A percentile compares a stretch with the other conserved stretches of the same genome.
These are phyloP conservation scores for Brachypodius melanocephalos DNA, from an alignment of 2,113 vertebrate species.

Conservation along the genomic window DNA sequence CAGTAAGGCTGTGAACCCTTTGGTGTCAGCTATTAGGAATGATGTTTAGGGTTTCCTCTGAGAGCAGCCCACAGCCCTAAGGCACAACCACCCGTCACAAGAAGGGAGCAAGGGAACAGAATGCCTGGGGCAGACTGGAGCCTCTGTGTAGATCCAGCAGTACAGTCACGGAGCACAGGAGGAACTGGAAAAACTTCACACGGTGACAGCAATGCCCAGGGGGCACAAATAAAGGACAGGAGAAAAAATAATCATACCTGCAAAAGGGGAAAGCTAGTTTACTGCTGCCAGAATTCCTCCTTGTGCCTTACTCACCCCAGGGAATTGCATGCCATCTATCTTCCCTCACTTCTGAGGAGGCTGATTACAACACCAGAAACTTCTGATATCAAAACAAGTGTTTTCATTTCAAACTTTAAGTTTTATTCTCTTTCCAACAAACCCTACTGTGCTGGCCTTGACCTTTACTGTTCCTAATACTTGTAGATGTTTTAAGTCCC, in stretches of 20 bases:
- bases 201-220: background rate
- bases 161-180: accelerated
- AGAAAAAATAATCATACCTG: background rate
- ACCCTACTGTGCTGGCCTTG: background rate
- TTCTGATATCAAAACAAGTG: background rate
- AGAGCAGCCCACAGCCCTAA: background rate
- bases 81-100: accelerated
- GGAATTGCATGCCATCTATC: background rate
- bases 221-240: background rate
- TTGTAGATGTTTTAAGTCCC: background rate
- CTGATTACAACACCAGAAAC: background rate
- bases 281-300: background rate
- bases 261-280: background rate
- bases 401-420: background rate
- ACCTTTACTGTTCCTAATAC: background rate
- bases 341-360: background rate
- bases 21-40: accelerated
- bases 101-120: background rate
- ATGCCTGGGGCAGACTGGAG: background rate
- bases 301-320: background rate
- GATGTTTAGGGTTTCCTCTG: accelerated
- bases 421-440: background rate
- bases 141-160: background rate
- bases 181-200: background rate
- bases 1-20: background rate